Percentiles rank a stretch among this genome's conserved stretches.
Evolutionary conservation across 2,797 vertebrate genomes (phyloP).

Genomic region (Halcyon chelicuti): DNA sequence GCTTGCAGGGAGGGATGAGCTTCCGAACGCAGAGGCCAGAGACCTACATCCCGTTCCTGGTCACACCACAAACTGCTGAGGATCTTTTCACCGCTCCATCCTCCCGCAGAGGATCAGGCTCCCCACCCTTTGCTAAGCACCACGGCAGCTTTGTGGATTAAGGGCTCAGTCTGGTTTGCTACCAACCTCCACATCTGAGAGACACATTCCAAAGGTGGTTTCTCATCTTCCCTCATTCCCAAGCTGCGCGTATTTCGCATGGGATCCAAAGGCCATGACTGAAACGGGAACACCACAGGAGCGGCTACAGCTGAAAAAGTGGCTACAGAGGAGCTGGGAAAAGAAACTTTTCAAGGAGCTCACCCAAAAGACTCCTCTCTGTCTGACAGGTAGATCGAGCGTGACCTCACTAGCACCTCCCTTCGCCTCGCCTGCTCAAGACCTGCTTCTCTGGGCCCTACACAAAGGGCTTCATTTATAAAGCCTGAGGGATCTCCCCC

Average conservation of each 20-base stretch:
- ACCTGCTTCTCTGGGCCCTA: background rate
- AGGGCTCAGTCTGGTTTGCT: background rate
- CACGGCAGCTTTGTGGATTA: background rate
- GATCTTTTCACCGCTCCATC: background rate
- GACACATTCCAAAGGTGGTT: background rate
- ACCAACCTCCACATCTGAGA: background rate
- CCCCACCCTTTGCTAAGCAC: background rate
- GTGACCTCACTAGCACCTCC: background rate
- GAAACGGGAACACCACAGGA: background rate
- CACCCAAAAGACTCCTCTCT: background rate
- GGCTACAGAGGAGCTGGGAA: background rate
- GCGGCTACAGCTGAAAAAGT: background rate
- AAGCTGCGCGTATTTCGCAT: background rate
- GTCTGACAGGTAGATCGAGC: background rate
- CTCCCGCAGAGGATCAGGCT: background rate
- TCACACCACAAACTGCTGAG: background rate
- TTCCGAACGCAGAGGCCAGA: background rate
- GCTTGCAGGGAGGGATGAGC: background rate
- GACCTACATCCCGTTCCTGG: background rate
- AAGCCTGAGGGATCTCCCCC: background rate
- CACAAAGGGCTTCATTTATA: background rate
- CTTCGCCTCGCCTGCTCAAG: background rate
- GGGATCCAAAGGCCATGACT: background rate
- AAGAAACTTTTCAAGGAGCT: background rate
- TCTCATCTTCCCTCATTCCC: background rate